A percentile compares a stretch with the other conserved stretches of the same genome.
These are phyloP conservation scores for Ascaphus truei DNA, from an alignment of 2,113 vertebrate genomes.

Conservation along the genomic window DNA sequence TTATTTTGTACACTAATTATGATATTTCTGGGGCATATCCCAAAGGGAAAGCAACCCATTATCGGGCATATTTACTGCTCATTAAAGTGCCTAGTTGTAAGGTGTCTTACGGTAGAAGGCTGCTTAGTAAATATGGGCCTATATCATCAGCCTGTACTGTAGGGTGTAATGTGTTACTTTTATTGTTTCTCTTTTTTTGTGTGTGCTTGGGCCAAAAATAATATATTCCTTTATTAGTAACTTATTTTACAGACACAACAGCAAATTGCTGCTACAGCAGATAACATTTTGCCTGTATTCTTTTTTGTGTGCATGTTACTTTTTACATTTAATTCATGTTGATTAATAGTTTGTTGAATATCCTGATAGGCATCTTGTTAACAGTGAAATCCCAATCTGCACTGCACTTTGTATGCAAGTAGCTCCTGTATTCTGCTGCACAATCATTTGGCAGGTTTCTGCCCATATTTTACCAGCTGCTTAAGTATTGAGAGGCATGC, in stretches of 20 bases:
- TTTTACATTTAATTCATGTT: background rate
- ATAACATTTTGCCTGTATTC: background rate
- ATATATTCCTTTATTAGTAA: background rate
- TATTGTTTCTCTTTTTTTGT: background rate
- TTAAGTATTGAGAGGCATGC: background rate
- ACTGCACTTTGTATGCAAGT: background rate
- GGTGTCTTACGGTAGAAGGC: no score
- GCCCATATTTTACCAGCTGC: conserved; percentile 8
- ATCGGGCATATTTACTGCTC: no score
- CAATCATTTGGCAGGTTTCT: conserved; percentile 13
- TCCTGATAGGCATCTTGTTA: background rate
- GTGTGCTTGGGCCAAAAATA: background rate
- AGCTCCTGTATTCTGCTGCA: no score
- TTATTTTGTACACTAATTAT: no score
- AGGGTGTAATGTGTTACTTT: no score
- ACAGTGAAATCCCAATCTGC: no score
- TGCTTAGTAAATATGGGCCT: no score
- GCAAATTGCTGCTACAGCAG: background rate
- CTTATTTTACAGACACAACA: background rate
- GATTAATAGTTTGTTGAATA: background rate
- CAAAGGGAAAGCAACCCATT: no score
- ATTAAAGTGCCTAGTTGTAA: no score
- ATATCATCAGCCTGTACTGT: no score
- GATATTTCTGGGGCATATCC: no score
- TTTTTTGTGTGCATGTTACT: background rate